Percentiles rank a stretch among this genome's conserved stretches.
These are phyloP conservation scores for Apotomis betuletana DNA, from an alignment of 2,888 invertebrate genomes.

Conservation along the genomic window DNA sequence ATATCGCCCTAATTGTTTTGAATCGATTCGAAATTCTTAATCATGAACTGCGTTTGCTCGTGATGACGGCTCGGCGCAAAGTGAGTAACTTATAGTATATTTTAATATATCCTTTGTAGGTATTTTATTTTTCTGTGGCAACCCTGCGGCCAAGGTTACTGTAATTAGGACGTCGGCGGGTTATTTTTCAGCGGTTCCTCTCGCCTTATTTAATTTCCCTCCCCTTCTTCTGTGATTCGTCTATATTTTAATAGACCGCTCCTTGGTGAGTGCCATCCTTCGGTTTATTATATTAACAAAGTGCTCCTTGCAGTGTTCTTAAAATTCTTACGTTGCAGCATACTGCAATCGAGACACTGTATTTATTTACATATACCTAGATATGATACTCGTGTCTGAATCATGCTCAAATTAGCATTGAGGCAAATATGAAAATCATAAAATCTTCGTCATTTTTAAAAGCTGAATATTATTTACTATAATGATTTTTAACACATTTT, in stretches of 20 bases:
- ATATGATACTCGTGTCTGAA: not conserved
- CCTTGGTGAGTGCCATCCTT: not conserved
- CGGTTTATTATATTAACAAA: not conserved
- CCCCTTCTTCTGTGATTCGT: conserved; percentile 43
- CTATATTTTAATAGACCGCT: not conserved
- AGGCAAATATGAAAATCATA: no score
- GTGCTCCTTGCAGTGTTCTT: not conserved
- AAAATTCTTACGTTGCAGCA: not conserved
- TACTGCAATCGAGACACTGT: not conserved
- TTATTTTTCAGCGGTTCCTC: conserved; percentile 69
- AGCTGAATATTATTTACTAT: no score
- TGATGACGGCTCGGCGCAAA: no score
- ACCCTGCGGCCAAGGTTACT: conserved; percentile 64
- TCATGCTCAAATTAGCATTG: no score
- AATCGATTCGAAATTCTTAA: no score
- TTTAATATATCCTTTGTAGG: not conserved
- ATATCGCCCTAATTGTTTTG: no score
- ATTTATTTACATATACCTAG: not conserved
- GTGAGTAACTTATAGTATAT: no score
- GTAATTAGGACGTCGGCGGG: conserved; percentile 71
- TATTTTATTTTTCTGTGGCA: conserved; percentile 44
- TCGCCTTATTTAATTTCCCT: conserved; percentile 70
- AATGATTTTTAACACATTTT: no score
- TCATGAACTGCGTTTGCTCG: no score
- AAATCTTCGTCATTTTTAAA: no score